These are phyloP conservation scores for Bombyx mori DNA, from an alignment of 1,140 invertebrate genomes.

Conservation along the genomic window ASM3026992v2 NC_085128.1:11982001-11982500, in stretches of 20 bases:
- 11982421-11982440: constrained; percentile 17
- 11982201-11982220: constrained; percentile 39
- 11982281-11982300: constrained; percentile 67
- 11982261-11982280: constrained; percentile 61
- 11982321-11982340: constrained; percentile 63
- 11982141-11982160: constrained; percentile 61
- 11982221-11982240: constrained; percentile 63
- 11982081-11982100: constrained; percentile 5
- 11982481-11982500: too few species aligned
- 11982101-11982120: constrained; percentile 44
- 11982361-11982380: constrained; percentile 48
- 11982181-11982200: constrained; percentile 31
- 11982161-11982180: constrained; percentile 42
- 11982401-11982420: constrained; percentile 26
- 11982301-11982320: constrained; percentile 52
- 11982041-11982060: too few species aligned
- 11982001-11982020: too few species aligned
- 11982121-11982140: constrained; percentile 53
- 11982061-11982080: too few species aligned
- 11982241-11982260: constrained; percentile 57
- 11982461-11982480: too few species aligned
- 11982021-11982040: too few species aligned
- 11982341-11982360: constrained; percentile 60
- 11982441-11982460: not conserved
- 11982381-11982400: constrained; percentile 41